Percentiles rank a stretch among this genome's conserved stretches.
Evolutionary conservation across 2,113 vertebrate species (phyloP).

Genomic region (Chitala chitala): DNA sequence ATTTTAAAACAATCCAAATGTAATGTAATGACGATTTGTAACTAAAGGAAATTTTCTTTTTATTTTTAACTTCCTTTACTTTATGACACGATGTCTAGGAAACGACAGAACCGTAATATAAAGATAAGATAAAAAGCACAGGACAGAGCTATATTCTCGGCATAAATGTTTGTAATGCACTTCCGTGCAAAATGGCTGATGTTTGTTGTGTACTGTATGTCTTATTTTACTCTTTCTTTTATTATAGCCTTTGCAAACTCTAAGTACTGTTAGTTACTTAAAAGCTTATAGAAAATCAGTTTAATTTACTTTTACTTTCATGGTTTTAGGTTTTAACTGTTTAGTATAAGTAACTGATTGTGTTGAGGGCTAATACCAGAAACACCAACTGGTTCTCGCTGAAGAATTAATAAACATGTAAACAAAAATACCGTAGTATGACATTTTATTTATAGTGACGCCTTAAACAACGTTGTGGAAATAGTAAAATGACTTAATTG

Average conservation of each 20-base stretch:
- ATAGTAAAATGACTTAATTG: no score
- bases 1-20: neutral
- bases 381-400: no score
- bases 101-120: neutral
- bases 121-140: neutral
- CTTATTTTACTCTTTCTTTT: no score
- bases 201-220: neutral
- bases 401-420: neutral
- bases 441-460: neutral
- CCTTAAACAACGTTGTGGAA: no score
- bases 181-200: neutral
- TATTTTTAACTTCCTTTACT: neutral
- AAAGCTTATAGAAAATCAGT: no score
- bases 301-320: no score
- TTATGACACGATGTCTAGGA: neutral
- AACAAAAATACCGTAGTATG: neutral
- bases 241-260: no score
- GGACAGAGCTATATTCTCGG: neutral
- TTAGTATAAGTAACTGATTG: no score
- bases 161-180: neutral
- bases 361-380: no score
- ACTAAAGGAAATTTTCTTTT: neutral
- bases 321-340: no score
- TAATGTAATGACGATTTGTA: neutral
- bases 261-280: no score